Conservation (phyloP, 2,113 vertebrate genomes). For the Solea senegalensis region DNA sequence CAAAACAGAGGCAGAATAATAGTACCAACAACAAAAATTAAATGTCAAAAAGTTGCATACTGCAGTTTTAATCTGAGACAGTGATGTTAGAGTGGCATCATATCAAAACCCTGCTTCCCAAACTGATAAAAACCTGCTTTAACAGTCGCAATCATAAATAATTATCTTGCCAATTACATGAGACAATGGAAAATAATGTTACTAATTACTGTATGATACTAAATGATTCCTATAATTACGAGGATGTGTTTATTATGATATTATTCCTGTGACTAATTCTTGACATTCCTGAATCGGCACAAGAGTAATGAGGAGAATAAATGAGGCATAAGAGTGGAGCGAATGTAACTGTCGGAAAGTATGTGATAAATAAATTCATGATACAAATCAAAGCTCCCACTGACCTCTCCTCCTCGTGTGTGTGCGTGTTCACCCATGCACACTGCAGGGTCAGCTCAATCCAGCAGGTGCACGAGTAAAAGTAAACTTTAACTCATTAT, state of each 20-base stretch:
- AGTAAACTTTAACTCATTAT: constrained; percentile 51
- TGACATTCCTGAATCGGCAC: not conserved
- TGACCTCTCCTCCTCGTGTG: not conserved
- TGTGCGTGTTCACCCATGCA: constrained; percentile 22
- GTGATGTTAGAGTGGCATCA: too few relatives aligned
- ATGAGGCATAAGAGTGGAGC: not conserved
- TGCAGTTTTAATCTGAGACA: too few relatives aligned
- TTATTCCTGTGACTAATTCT: not conserved
- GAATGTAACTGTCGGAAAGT: not conserved
- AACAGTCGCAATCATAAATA: too few relatives aligned
- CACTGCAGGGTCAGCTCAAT: constrained; percentile 1
- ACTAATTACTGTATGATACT: not conserved
- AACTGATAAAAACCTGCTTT: too few relatives aligned
- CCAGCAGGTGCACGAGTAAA: constrained; percentile 29
- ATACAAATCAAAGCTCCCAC: not conserved
- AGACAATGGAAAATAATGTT: too few relatives aligned
- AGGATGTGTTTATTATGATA: not conserved
- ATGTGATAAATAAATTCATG: not conserved
- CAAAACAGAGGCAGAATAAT: too few relatives aligned
- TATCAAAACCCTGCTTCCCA: too few relatives aligned
- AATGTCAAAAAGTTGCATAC: too few relatives aligned
- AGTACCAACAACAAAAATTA: too few relatives aligned
- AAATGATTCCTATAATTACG: not conserved
- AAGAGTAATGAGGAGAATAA: not conserved
- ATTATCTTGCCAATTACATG: too few relatives aligned